Base-by-base conservation (phyloP, 2,797 vertebrate genomes). In the Sebastes glaucus region DNA sequence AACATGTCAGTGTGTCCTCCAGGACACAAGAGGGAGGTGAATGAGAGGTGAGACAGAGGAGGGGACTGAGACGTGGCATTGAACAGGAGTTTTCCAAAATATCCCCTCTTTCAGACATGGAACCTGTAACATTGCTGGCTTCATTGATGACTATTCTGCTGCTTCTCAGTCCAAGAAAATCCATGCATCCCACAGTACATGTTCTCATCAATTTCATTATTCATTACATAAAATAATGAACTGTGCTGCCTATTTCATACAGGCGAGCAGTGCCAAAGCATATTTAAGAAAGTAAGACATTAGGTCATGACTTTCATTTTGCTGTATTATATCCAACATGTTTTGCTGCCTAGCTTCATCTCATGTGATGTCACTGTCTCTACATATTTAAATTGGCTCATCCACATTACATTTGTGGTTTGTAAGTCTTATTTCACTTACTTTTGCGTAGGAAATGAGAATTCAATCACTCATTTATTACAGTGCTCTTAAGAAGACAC, bases 1-100 rank as follows among this genome's bases (percentile, higher is more conserved):
- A 25, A 81, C 76, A 79, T 74, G 67, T 77, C 76, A 49, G 42
- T 9, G 27, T 77, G 38, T 42, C 46, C 5, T 55, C 22, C 68
- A 74, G 23, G 52, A 82, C 20, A 64, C 16, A 38, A 22, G 62
- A 55, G 49, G 71, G 66, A 70, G 83, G 85, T 79, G 82, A 88
- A 35, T 8, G 20, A 71, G 65, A 80, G 88, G 79, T 84, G 72
- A 89, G 66, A 28, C n/a, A 30, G 53, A 53, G 77, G 65, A 35
- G 77, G 33, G 22, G 56, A 7, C 13, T 6, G 32, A 33, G 11
- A 52, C 23, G 60, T 28, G 38, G 22, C 66, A 83, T 13, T 56
- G n/a, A 61, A 6, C 3, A 1, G 28, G 32, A 22, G 46, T 60
- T 73, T 38, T 42, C 23, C 20, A 62, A 28, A 62, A 64, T 32